Conservation (phyloP, 2,888 invertebrate species). For the Dasypogon diadema region DNA sequence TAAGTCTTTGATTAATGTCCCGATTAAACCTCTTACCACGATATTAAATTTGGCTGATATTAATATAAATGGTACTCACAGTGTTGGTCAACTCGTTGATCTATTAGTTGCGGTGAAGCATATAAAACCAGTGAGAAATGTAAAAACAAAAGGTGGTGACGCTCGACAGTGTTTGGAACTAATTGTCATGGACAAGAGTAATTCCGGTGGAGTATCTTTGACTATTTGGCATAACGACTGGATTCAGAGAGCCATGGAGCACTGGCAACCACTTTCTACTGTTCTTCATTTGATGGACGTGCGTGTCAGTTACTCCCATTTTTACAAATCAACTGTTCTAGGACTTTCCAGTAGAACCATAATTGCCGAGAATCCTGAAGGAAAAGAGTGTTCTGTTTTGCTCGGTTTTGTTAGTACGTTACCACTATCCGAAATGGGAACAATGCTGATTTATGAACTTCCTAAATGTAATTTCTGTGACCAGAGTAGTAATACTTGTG, state of each 20-base stretch:
- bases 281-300: slow-evolving; percentile 80
- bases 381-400: slow-evolving; percentile 73
- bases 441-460: slow-evolving; percentile 60
- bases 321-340: slow-evolving; percentile 70
- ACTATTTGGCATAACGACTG: slow-evolving; percentile 78
- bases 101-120: slow-evolving; percentile 78
- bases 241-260: slow-evolving; percentile 71
- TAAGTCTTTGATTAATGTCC: slow-evolving; percentile 72
- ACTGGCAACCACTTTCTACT: slow-evolving; percentile 78
- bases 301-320: slow-evolving; percentile 73
- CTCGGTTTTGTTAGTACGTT: slow-evolving; percentile 70
- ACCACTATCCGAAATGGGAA: slow-evolving; percentile 63
- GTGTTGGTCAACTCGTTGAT: slow-evolving; percentile 70
- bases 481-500: background rate
- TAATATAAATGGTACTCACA: slow-evolving; percentile 53
- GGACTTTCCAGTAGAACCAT: slow-evolving; percentile 72
- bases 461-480: slow-evolving; percentile 67
- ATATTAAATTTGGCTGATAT: slow-evolving; percentile 63
- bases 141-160: slow-evolving; percentile 74
- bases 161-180: slow-evolving; percentile 75
- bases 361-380: slow-evolving; percentile 80
- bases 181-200: slow-evolving; percentile 75
- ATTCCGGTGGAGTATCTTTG: slow-evolving; percentile 73
- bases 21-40: slow-evolving; percentile 72
- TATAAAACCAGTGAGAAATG: slow-evolving; percentile 73